phyloP scores from a whole-genome alignment of 2,797 vertebrate genomes.

The Tiaroga cobitis region DNA sequence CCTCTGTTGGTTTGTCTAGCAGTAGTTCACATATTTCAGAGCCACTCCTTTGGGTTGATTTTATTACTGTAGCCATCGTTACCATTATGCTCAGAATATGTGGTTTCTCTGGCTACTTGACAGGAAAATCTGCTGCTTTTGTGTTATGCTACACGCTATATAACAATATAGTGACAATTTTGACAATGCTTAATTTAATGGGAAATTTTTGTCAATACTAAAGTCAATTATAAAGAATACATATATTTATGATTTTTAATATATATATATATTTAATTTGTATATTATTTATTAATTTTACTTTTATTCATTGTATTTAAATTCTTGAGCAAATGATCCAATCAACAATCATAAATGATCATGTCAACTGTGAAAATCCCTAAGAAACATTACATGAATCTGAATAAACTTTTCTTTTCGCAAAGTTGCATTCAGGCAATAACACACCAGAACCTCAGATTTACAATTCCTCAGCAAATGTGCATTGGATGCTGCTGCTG shows the following conservation, averaged over 20 bases:
- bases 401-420: background rate
- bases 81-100: slow-evolving; percentile 7
- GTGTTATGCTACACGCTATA: background rate
- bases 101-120: slow-evolving; percentile 18
- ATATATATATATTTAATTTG: background rate
- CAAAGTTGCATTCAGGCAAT: background rate
- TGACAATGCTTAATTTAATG: background rate
- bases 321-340: background rate
- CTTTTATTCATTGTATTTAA: background rate
- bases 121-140: slow-evolving; percentile 1
- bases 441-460: background rate
- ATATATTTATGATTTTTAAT: background rate
- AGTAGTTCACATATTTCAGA: slow-evolving; percentile 19
- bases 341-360: background rate
- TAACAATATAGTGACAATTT: background rate
- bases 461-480: background rate
- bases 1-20: slow-evolving; percentile 59
- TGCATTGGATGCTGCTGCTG: background rate
- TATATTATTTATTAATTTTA: background rate
- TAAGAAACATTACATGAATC: background rate
- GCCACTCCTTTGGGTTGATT: slow-evolving; percentile 29
- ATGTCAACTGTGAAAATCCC: background rate
- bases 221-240: background rate
- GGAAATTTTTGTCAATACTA: background rate
- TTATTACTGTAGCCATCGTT: slow-evolving; percentile 7